A percentile compares a stretch with the other conserved stretches of the same genome.
Conservation (phyloP, 2,797 vertebrate genomes). For the Tenualosa ilisha region DNA sequence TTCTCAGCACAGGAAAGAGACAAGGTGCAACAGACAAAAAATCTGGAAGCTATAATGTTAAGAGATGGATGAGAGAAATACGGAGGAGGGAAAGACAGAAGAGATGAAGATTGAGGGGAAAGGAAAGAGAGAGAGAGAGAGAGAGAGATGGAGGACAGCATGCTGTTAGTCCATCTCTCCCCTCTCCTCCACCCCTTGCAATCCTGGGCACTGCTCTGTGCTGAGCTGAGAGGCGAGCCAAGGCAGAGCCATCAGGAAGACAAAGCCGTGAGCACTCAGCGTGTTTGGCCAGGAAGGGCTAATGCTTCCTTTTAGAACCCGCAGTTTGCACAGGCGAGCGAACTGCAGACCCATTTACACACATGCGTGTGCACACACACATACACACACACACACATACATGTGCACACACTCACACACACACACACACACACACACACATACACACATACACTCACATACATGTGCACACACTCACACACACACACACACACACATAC, state of each 20-base stretch:
- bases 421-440: not conserved
- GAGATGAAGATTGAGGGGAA: too few species aligned
- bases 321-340: not conserved
- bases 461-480: not conserved
- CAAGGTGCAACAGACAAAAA: too few species aligned
- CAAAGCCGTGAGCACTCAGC: not conserved
- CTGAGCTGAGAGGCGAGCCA: too few species aligned
- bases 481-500: not conserved
- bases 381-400: not conserved
- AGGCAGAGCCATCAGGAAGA: not conserved
- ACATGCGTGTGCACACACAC: not conserved
- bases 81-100: too few species aligned
- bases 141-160: too few species aligned
- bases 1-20: too few species aligned
- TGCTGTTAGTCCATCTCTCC: not conserved
- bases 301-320: not conserved
- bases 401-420: not conserved
- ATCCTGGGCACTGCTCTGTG: too few species aligned
- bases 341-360: not conserved
- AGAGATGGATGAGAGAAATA: too few species aligned
- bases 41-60: too few species aligned
- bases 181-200: not conserved
- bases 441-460: not conserved
- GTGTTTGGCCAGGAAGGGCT: not conserved
- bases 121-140: too few species aligned